phyloP scores from a whole-genome alignment of 2,113 vertebrate genomes.

The Tetrao urogallus region DNA sequence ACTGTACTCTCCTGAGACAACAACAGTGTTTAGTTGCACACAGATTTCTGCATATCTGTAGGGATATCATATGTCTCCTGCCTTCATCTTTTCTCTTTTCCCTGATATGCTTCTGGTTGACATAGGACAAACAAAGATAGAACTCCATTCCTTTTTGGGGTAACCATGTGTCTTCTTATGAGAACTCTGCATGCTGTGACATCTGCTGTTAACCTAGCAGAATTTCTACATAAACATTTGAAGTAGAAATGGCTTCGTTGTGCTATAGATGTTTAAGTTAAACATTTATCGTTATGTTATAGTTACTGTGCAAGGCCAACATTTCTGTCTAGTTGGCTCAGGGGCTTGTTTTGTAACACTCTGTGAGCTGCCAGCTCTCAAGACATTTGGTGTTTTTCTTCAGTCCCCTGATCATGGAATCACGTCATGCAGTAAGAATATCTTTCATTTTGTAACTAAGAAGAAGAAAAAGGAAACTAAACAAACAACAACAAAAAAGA shows the following conservation, averaged over 20 bases:
- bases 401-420: conserved; percentile 43
- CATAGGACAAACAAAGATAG: background rate
- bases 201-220: background rate
- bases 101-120: background rate
- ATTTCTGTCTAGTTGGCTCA: conserved; percentile 65
- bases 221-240: conserved; percentile 7
- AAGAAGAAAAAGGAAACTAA: background rate
- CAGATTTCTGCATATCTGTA: accelerated
- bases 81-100: background rate
- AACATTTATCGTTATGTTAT: conserved; percentile 54
- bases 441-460: conserved; percentile 15
- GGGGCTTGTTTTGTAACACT: conserved; percentile 69
- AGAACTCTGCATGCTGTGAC: background rate
- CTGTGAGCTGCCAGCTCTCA: conserved; percentile 64
- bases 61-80: background rate
- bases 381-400: conserved; percentile 76
- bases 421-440: conserved; percentile 11
- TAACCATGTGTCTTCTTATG: accelerated
- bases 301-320: conserved; percentile 49
- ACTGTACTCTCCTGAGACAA: accelerated
- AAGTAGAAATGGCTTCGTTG: conserved; percentile 29
- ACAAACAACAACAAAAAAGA: background rate
- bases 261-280: conserved; percentile 58
- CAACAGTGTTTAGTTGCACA: accelerated
- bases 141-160: accelerated